A percentile compares a stretch with the other conserved stretches of the same genome.
Evolutionary conservation across 2,888 invertebrate genomes (phyloP).

Genomic region (Oligia latruncula): DNA sequence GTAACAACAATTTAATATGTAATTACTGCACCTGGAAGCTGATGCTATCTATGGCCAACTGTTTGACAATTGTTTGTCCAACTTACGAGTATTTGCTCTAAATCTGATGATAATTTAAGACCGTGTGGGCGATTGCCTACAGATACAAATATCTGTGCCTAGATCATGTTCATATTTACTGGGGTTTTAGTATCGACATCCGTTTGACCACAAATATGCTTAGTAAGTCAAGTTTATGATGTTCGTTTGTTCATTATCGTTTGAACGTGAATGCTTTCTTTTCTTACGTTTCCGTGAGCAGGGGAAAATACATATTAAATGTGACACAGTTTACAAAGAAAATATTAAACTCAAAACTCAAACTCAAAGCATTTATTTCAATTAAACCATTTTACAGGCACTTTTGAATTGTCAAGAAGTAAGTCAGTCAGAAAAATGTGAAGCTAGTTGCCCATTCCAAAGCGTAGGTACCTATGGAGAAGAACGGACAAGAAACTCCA

Average conservation of each 20-base stretch:
- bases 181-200: conserved; percentile 35
- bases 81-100: conserved; percentile 39
- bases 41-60: conserved; percentile 53
- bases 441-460: no score
- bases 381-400: no score
- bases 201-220: conserved; percentile 25
- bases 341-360: no score
- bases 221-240: conserved; percentile 41
- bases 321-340: conserved; percentile 3
- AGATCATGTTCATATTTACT: conserved; percentile 27
- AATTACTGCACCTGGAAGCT: conserved; percentile 56
- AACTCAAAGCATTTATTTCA: no score
- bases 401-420: no score
- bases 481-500: no score
- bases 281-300: background rate
- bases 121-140: conserved; percentile 41
- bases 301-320: conserved; percentile 9
- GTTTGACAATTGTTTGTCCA: conserved; percentile 49
- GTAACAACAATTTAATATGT: conserved; percentile 58
- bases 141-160: conserved; percentile 24
- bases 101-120: conserved; percentile 29
- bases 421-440: no score
- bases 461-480: no score
- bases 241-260: conserved; percentile 20
- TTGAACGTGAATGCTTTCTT: conserved; percentile 19